A percentile compares a stretch with the other conserved stretches of the same genome.
phyloP scores from a whole-genome alignment of 2,113 vertebrate species.

The Cheirogaleus medius region DNA sequence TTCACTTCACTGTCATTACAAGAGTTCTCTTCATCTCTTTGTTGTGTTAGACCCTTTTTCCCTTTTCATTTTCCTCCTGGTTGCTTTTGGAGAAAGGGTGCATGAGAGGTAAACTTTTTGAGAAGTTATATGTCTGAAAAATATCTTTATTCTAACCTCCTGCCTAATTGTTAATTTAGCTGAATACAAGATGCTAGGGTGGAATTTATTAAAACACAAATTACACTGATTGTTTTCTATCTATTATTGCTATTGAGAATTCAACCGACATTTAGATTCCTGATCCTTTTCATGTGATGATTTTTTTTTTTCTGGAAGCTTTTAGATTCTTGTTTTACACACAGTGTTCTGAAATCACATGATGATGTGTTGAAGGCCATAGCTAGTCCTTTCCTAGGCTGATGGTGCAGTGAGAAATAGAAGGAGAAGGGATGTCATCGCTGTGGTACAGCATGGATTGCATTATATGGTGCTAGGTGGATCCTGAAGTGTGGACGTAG shows the following conservation, averaged over 20 bases:
- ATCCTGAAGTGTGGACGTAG: no score
- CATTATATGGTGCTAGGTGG: fast-evolving
- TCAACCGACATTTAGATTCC: neutral
- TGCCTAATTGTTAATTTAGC: neutral
- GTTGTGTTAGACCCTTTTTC: neutral
- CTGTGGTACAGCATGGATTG: neutral
- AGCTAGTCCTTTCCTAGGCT: neutral
- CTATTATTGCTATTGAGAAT: neutral
- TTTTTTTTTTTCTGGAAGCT: neutral
- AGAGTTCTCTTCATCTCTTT: neutral
- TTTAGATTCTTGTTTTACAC: neutral
- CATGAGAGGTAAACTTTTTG: neutral
- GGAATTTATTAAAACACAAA: neutral
- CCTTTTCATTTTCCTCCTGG: constrained; percentile 42
- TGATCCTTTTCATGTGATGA: neutral
- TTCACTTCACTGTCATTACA: neutral
- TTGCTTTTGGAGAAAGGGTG: constrained; percentile 14
- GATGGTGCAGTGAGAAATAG: neutral
- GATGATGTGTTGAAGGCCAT: fast-evolving
- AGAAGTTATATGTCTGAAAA: neutral
- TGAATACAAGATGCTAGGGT: neutral
- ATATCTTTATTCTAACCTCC: neutral
- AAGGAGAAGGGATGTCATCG: neutral
- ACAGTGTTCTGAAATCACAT: neutral
- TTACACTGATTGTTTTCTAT: neutral